Evolutionary conservation across 2,888 invertebrate genomes (phyloP).

Genomic region (Girardia tigrina): DNA sequence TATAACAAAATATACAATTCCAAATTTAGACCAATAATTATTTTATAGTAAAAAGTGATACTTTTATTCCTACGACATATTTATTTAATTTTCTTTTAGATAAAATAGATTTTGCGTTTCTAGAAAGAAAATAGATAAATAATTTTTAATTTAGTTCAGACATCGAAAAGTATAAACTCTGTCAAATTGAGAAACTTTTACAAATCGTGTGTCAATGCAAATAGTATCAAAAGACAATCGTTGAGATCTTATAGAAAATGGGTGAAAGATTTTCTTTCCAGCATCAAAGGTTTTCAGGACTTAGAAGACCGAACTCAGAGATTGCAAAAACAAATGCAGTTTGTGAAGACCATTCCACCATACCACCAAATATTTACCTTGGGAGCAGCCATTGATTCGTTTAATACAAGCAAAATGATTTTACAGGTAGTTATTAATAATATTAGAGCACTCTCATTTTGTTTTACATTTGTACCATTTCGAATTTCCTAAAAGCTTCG

Average conservation of each 20-base stretch:
- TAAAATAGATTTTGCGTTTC: no score
- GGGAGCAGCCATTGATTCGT: background rate
- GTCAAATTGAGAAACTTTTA: background rate
- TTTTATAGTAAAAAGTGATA: no score
- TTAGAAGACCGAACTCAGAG: background rate
- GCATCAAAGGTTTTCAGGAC: background rate
- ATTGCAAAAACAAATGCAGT: background rate
- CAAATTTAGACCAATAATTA: no score
- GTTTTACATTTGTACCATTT: no score
- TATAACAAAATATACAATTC: no score
- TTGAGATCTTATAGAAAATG: background rate
- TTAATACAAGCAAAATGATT: background rate
- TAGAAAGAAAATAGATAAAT: no score
- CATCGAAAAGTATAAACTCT: no score
- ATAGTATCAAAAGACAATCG: slow-evolving; percentile 4
- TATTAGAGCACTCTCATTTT: no score
- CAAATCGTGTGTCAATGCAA: background rate
- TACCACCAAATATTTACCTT: background rate
- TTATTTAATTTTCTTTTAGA: no score
- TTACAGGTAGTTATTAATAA: background rate
- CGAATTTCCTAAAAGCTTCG: no score
- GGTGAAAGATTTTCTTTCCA: background rate
- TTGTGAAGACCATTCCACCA: background rate
- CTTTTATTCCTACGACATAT: no score
- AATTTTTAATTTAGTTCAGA: no score